phyloP scores from a whole-genome alignment of 2,113 vertebrate genomes.

The Pongo abelii region DNA sequence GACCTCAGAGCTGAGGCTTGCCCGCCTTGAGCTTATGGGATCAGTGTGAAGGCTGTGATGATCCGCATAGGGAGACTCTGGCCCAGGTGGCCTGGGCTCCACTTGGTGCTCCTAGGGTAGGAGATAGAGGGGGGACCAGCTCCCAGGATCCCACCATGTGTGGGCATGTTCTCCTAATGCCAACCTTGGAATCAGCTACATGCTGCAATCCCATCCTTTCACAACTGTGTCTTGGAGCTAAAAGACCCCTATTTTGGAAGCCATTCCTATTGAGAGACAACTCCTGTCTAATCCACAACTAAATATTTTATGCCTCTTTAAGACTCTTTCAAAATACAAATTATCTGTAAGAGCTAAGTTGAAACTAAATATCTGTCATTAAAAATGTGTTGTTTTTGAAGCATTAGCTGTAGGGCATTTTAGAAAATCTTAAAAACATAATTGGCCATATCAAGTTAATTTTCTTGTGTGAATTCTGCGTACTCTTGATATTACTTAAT shows the following conservation, averaged over 20 bases:
- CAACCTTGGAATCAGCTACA: not conserved
- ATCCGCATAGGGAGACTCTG: not conserved
- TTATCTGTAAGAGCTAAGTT: not conserved
- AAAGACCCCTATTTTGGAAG: not conserved
- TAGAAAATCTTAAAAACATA: slow-evolving; percentile 12
- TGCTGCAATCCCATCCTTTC: fast-evolving
- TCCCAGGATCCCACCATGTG: not conserved
- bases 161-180: not conserved
- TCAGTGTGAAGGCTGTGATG: not conserved
- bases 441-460: not conserved
- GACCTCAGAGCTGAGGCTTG: not conserved
- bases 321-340: not conserved
- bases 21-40: not conserved
- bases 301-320: not conserved
- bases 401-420: not conserved
- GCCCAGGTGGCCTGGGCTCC: not conserved
- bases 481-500: slow-evolving; percentile 30
- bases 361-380: not conserved
- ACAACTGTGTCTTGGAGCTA: not conserved
- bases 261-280: not conserved
- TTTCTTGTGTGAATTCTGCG: slow-evolving; percentile 30
- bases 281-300: not conserved
- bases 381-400: slow-evolving; percentile 25
- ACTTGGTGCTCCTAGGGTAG: not conserved
- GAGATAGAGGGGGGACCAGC: fast-evolving